Base-by-base conservation (phyloP, 2,888 invertebrate genomes). In the Seladonia tumulorum region DNA sequence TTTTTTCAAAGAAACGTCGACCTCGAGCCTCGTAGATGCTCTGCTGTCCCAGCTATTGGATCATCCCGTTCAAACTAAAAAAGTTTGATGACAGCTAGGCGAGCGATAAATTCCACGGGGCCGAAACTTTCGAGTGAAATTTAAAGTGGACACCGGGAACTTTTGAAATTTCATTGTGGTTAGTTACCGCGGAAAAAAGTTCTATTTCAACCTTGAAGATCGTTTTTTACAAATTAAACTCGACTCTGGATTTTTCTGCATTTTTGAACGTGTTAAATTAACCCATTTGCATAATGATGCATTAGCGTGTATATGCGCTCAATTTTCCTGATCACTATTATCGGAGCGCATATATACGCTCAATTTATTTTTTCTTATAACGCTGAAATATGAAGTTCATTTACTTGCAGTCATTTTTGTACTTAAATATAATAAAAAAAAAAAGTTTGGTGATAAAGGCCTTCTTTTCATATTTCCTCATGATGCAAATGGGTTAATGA, bases 1-100 rank as follows among this genome's bases (percentile, higher is more conserved):
- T 63, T 63, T 74, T 53, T 57, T 80, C 63, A 29, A 42, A 49
- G 16, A 42, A 53, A 73, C 66, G 35, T 7, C 66, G 22, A 35
- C 18, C 66, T 66, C 35, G 29, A 66, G 16, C 35, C n/a, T 66
- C 35, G 25, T 29, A 63, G n/a, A 14, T 25, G 25, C 2, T n/a
- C n/a, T n/a, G n/a, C n/a, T 22, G 25, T 5, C 14, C 7, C 60
- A 29, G 29, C 29, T 16, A 29, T 16, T 63, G 16, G 25, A 63
- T 25, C 16, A 16, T 63, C 14, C 7, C 16, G 25, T 63, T 29
- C 25, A 14, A 16, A 63, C 14, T 29, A 5, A 29, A 63, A 29
- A 63, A 14, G 60, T 63, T 63, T 63, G 1, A 16, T 16, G 60
- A 25, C 25, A n/a, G 16, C 16, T 29, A 5, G 5, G 25, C 5